A percentile compares a stretch with the other conserved stretches of the same genome.
These are phyloP conservation scores for Pseudochromis fuscus DNA, from an alignment of 2,797 vertebrate species.

Conservation along the genomic window DNA sequence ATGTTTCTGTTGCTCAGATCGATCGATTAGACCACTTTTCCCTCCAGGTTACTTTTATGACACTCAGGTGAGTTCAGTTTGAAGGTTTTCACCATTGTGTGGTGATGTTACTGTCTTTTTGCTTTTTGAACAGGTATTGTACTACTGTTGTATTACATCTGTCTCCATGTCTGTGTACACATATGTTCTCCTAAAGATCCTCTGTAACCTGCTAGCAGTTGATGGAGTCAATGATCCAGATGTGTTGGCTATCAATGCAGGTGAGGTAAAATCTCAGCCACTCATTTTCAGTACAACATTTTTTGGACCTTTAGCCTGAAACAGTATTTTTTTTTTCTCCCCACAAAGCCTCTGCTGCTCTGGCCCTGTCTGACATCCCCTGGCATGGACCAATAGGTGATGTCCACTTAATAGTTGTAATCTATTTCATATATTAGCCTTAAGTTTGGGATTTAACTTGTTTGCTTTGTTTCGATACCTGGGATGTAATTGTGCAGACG, in stretches of 20 bases:
- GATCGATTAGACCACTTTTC: slow-evolving; percentile 95
- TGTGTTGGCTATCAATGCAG: slow-evolving; percentile 96
- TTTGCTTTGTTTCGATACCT: not conserved
- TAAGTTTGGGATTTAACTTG: not conserved
- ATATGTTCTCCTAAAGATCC: slow-evolving; percentile 59
- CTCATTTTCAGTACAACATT: not conserved
- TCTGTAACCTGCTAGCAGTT: slow-evolving; percentile 97
- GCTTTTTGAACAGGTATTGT: not conserved
- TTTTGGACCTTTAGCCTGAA: not conserved
- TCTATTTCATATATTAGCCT: not conserved
- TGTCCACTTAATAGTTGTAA: slow-evolving; percentile 31
- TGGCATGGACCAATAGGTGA: slow-evolving; percentile 97
- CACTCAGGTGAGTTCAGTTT: slow-evolving; percentile 89
- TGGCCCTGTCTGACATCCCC: slow-evolving; percentile 96
- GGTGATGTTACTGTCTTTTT: not conserved
- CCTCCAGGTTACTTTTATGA: slow-evolving; percentile 97
- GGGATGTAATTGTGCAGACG: slow-evolving; percentile 3
- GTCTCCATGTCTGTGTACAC: not conserved
- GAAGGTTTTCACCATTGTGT: not conserved
- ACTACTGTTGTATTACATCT: not conserved
- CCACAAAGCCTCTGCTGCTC: slow-evolving; percentile 92
- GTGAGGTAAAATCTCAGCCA: slow-evolving; percentile 77
- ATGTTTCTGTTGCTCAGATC: slow-evolving; percentile 83
- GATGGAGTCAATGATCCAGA: slow-evolving; percentile 96
- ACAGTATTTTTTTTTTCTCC: slow-evolving; percentile 47